Base-by-base conservation (phyloP, 2,888 invertebrate species). In the Phortica okadai region DNA sequence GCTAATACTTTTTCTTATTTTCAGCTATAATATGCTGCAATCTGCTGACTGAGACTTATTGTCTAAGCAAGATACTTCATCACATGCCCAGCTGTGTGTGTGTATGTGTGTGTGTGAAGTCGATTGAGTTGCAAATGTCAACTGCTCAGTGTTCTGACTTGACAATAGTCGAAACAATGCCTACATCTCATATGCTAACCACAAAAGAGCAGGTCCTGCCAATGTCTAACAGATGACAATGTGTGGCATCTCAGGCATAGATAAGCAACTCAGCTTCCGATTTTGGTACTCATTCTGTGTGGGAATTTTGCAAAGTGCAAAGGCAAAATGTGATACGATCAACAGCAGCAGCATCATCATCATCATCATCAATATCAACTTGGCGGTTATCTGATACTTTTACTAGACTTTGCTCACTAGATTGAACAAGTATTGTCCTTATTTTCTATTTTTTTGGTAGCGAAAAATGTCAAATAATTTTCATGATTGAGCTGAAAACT, bases 81-180 rank as follows among this genome's bases (percentile, higher is more conserved):
- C 50, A 70, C 50, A 70, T 25, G 54, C 25, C 42, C 42, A 42
- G 41, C 59, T 54, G 25, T 45, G 74, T 21, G 74, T 21, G 21
- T 21, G 21, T 21, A 21, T 21, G 21, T 75, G n/a, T 70, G 77
- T 82, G 76, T 78, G 78, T 76, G 76, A 77, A 76, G 66, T 56
- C 69, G 85, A 84, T 84, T 84, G 84, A 84, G 83, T 79, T 82
- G 84, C 79, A 75, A 84, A 84, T 83, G 83, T 84, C 84, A 84
- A 83, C 80, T 82, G 77, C 75, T 45, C 64, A 69, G 66, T 66
- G n/a, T 54, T 14, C n/a, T n/a, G 54, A 33, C 10, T n/a, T 42
- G 42, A 42, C 50, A 70, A 54, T 54, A 54, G 54, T 42, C 25
- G n/a, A 56, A 64, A 62, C 62, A 62, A 62, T 25, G 8, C 3